Percentiles rank a stretch among this genome's conserved stretches.
Conservation (phyloP, 2,797 vertebrate genomes). For the Morus bassanus region DNA sequence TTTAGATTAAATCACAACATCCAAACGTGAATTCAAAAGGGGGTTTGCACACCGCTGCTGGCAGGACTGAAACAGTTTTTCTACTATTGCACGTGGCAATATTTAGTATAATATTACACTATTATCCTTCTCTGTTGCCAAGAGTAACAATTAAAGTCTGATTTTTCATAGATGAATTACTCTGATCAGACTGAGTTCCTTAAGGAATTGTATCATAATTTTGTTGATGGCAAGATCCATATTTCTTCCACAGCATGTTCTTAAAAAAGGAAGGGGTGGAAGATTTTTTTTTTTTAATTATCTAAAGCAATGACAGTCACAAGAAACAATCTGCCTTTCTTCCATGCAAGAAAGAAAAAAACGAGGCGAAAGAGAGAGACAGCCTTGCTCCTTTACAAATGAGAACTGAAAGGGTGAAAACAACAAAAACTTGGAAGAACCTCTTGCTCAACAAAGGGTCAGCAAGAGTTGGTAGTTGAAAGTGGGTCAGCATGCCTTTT, state of each 20-base stretch:
- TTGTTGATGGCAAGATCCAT: constrained; percentile 61
- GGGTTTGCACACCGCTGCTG: constrained; percentile 54
- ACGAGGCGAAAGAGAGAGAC: background rate
- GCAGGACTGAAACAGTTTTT: constrained; percentile 46
- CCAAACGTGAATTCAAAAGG: constrained; percentile 55
- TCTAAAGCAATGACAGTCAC: background rate
- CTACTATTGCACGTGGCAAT: constrained; percentile 73
- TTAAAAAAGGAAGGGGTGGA: constrained; percentile 1
- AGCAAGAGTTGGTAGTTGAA: constrained; percentile 48
- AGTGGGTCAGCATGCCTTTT: constrained; percentile 47
- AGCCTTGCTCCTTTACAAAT: constrained; percentile 31
- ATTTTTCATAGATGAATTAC: constrained; percentile 69
- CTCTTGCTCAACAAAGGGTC: constrained; percentile 31
- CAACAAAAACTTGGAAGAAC: constrained; percentile 46
- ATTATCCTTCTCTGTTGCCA: constrained; percentile 64
- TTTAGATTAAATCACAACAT: constrained; percentile 69
- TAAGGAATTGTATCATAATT: constrained; percentile 68
- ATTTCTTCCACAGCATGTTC: constrained; percentile 64
- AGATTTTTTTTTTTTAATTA: constrained; percentile 5
- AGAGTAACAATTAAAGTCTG: constrained; percentile 72
- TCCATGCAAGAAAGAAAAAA: background rate
- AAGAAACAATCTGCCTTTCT: constrained; percentile 19
- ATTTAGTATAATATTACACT: constrained; percentile 75
- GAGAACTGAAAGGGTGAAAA: constrained; percentile 33
- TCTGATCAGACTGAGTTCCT: constrained; percentile 51